Conservation (phyloP, 2,797 vertebrate species). For the Hylomyscus alleni region DNA sequence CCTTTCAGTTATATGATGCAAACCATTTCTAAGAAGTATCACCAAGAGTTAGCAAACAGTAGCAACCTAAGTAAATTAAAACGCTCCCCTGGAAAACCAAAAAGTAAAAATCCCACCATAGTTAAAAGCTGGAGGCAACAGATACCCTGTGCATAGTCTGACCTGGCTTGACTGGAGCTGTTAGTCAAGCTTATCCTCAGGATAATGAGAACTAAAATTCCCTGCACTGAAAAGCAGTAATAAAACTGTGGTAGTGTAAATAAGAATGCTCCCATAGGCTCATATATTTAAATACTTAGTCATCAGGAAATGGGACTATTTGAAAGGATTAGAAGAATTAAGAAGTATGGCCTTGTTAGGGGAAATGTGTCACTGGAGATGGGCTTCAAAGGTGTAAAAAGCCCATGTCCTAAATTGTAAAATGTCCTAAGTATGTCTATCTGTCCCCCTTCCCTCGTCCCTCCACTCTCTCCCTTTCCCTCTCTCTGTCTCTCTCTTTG, state of each 20-base stretch:
- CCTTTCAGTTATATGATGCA: not conserved
- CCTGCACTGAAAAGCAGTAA: not conserved
- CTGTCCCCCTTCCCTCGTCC: too few relatives aligned
- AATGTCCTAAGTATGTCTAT: not conserved
- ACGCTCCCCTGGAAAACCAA: not conserved
- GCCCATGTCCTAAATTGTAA: not conserved
- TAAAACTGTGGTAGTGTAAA: not conserved
- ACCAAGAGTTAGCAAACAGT: not conserved
- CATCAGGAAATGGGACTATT: not conserved
- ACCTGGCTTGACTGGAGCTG: not conserved
- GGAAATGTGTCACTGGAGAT: not conserved
- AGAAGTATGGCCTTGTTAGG: not conserved
- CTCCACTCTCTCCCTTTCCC: too few relatives aligned
- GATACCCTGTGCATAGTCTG: not conserved
- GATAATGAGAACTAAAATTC: not conserved
- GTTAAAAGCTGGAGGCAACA: not conserved
- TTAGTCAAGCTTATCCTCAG: not conserved
- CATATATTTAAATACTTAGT: not conserved
- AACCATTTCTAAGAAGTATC: slow-evolving; percentile 24
- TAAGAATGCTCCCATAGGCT: not conserved
- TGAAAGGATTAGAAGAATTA: not conserved
- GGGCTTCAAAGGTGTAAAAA: not conserved
- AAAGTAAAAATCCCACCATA: not conserved
- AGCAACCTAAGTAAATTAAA: slow-evolving; percentile 4
- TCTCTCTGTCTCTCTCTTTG: too few relatives aligned